Conservation (phyloP, 1,140 invertebrate species). For the Drosophila funebris region DNA sequence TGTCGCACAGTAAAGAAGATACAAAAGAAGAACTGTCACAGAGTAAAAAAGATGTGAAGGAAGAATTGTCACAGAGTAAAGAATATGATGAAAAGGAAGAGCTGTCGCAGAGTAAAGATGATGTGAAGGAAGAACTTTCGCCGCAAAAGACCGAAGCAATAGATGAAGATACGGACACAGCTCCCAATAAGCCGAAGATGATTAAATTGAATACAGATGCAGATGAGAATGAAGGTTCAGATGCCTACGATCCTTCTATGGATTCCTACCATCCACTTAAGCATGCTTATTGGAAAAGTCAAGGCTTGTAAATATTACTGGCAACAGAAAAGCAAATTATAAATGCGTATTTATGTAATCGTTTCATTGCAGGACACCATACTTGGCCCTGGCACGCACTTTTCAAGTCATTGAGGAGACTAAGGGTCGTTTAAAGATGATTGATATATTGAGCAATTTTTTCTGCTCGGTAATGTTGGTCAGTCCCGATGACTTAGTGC, state of each 20-base stretch:
- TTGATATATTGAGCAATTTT: constrained; percentile 97
- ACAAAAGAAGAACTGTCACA: background rate
- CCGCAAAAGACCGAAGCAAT: background rate
- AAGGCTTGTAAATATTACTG: constrained; percentile 86
- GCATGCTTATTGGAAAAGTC: constrained; percentile 93
- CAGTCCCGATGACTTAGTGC: constrained; percentile 94
- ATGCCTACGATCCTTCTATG: constrained; percentile 90
- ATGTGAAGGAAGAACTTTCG: background rate
- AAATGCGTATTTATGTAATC: background rate
- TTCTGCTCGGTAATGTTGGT: constrained; percentile 96
- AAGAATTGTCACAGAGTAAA: background rate
- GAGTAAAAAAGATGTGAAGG: background rate
- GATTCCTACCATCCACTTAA: constrained; percentile 94
- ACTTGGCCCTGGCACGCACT: constrained; percentile 95
- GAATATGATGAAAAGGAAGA: background rate
- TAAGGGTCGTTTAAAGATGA: constrained; percentile 95
- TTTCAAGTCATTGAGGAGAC: constrained; percentile 96
- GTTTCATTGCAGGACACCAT: constrained; percentile 89
- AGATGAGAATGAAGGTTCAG: constrained; percentile 51
- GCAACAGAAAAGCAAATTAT: background rate
- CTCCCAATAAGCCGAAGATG: constrained; percentile 30
- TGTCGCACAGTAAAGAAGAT: background rate
- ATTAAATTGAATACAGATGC: constrained; percentile 43
- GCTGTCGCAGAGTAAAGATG: background rate
- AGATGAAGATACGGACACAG: background rate